Evolutionary conservation across 35 echinoderm and acorn worm species (phyloP).

Genomic region (Apostichopus parvimensis): DNA sequence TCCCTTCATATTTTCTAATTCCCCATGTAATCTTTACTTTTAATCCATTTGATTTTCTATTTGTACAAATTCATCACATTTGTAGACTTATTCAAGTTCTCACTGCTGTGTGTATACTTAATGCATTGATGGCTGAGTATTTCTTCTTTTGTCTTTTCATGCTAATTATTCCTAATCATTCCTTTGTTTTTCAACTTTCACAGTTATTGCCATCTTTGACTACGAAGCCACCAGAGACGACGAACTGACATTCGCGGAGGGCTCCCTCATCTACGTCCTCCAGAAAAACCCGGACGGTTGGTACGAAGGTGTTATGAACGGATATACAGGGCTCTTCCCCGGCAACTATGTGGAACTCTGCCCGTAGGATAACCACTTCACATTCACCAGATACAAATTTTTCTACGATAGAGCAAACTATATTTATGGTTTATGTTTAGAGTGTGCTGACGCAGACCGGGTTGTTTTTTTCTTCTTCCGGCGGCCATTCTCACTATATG

Average conservation of each 20-base stretch:
- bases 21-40: no score
- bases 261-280: conserved; percentile 84
- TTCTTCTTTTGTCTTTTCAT: not conserved
- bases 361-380: conserved; percentile 42
- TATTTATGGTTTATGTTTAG: no score
- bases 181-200: conserved; percentile 6
- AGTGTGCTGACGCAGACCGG: no score
- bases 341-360: conserved; percentile 93
- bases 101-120: no score
- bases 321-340: conserved; percentile 90
- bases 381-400: no score
- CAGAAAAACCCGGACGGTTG: conserved; percentile 97
- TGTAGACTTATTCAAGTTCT: no score
- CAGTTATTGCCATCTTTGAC: conserved; percentile 94
- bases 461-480: no score
- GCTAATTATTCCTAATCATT: not conserved
- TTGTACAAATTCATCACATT: no score
- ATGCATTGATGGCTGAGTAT: not conserved
- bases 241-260: conserved; percentile 91
- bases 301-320: conserved; percentile 89
- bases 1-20: no score
- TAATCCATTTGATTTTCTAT: no score
- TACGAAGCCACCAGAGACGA: conserved; percentile 81
- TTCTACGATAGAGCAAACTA: no score
- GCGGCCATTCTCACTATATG: no score